Base-by-base conservation (phyloP, 1,140 invertebrate species). In the Pygmarrhopalites habei region DNA sequence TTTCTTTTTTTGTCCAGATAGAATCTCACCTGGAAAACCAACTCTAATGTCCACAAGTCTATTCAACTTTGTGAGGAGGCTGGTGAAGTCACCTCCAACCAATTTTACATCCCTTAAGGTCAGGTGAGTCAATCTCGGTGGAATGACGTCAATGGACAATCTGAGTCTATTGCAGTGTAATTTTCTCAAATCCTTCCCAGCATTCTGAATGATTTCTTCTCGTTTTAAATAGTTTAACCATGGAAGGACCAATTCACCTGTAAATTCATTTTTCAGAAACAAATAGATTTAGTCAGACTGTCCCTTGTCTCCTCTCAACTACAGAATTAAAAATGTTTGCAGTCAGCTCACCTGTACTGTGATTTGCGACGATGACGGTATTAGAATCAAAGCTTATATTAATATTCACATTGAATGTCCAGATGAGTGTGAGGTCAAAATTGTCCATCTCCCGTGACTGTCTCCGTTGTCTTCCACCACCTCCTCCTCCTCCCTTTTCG, bases 151-250 rank as follows among this genome's bases (percentile, higher is more conserved):
- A 7, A 55, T 28, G 26, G 25, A 29, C 14, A 55, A 23, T 28
- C 26, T 28, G 7, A 28, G 29, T 7, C 51, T 7, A 32, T 55
- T 55, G 29, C 51, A 55, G 29, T 21, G 12, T 21, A 55, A 21
- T 32, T 21, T 7, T 23, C 51, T 28, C 51, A 55, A 12, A 12
- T 32, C 51, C 51, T 32, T 28, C 5, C 51, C 51, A 7, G 51
- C 51, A 32, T 55, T 28, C 25, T 21, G 51, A 55, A 55, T 32
- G 14, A 55, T 28, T 55, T 28, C 51, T 21, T 55, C 51, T 21
- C 51, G 51, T 15, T 55, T 55, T 26, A 55, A 55, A 21, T 28
- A 55, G 4, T 21, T 29, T 12, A 55, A 21, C 51, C 51, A 55
- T 15, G 51, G 51, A 28, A 55, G 29, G 29, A 55, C 51, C 12